phyloP scores from a whole-genome alignment of 2,797 vertebrate species.

The Pteropus rufus region DNA sequence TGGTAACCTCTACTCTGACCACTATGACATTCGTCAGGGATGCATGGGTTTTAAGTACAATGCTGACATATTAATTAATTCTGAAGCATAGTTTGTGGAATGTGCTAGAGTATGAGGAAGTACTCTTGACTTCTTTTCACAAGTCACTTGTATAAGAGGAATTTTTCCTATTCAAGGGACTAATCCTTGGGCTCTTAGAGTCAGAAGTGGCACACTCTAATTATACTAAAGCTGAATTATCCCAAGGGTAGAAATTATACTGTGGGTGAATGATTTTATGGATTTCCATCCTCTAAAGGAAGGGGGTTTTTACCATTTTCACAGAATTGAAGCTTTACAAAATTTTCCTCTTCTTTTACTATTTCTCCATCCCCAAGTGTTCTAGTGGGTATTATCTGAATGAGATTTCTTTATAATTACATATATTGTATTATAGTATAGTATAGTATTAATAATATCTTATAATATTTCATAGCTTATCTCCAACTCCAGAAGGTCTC shows the following conservation, averaged over 20 bases:
- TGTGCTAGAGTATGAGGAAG: neutral
- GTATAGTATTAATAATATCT: neutral
- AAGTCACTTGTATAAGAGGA: neutral
- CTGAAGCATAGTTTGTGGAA: neutral
- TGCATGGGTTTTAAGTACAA: neutral
- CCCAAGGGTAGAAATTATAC: neutral
- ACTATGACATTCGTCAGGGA: neutral
- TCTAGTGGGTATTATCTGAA: neutral
- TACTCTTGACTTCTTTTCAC: constrained; percentile 33
- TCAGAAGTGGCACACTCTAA: neutral
- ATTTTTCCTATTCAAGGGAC: constrained; percentile 33
- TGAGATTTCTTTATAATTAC: neutral
- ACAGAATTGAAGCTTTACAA: neutral
- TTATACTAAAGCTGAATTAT: neutral
- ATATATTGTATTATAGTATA: neutral
- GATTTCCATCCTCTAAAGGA: neutral
- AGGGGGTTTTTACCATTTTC: neutral
- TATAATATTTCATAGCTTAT: neutral
- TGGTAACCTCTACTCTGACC: neutral
- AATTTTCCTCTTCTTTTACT: neutral
- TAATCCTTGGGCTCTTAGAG: neutral
- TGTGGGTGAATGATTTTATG: neutral
- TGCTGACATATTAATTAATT: neutral
- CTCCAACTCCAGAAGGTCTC: neutral
- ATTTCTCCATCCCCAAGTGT: neutral